These are phyloP conservation scores for Mastacembelus armatus DNA, from an alignment of 2,797 vertebrate species.

Conservation along the genomic window DNA sequence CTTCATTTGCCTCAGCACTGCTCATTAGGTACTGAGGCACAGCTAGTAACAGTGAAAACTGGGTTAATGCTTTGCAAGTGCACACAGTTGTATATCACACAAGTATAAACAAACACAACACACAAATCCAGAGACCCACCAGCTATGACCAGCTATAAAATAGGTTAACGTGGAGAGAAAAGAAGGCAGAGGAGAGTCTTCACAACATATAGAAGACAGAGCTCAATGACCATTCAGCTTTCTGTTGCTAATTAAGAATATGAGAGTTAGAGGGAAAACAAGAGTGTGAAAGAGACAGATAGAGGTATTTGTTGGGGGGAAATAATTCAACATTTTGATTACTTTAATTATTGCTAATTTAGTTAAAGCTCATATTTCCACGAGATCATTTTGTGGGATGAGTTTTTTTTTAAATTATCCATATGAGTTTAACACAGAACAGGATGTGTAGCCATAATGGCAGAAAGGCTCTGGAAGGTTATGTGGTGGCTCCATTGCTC, in stretches of 20 bases:
- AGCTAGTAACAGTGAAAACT: conserved; percentile 63
- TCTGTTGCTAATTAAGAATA: background rate
- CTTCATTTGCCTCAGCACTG: conserved; percentile 50
- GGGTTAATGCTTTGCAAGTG: conserved; percentile 53
- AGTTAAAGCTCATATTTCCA: conserved; percentile 6
- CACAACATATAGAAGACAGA: background rate
- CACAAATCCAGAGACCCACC: conserved; percentile 26
- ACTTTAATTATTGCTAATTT: conserved; percentile 20
- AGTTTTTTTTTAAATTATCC: conserved; percentile 33
- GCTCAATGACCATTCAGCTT: background rate
- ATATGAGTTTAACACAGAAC: conserved; percentile 13
- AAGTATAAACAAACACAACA: conserved; percentile 23
- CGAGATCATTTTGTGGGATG: background rate
- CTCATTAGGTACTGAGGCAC: conserved; percentile 70
- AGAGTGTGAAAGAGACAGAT: background rate
- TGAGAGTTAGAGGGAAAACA: background rate
- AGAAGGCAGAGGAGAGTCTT: background rate
- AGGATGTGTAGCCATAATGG: background rate
- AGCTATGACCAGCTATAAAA: conserved; percentile 11
- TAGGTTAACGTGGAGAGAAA: conserved; percentile 26
- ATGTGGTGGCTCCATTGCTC: conserved; percentile 9
- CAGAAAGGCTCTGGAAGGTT: conserved; percentile 6
- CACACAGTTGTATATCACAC: conserved; percentile 10
- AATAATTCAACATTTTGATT: background rate
- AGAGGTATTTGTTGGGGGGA: background rate